phyloP scores from a whole-genome alignment of 92 coral and sea anemone genomes.

The Palythoa grandis region DNA sequence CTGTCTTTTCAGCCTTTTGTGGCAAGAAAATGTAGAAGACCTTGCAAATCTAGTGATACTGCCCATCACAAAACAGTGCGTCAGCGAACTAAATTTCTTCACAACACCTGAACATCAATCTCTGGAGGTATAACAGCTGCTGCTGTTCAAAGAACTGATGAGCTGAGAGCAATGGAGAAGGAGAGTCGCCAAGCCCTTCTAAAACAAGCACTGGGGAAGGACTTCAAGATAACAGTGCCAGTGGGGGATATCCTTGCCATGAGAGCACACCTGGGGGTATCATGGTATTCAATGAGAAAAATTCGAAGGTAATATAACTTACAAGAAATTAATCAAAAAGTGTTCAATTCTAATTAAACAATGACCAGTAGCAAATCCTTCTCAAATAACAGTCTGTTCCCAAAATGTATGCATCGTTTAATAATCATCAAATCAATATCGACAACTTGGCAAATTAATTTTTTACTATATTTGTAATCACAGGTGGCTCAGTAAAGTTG shows the following conservation, averaged over 20 bases:
- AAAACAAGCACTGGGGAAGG: conserved; percentile 51
- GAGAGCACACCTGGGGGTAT: conserved; percentile 31
- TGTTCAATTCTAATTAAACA: not conserved
- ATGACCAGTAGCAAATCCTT: not conserved
- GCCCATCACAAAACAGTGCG: conserved; percentile 13
- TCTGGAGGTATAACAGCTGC: conserved; percentile 38
- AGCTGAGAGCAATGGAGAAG: conserved; percentile 26
- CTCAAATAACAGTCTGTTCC: not conserved
- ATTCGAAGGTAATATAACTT: not conserved
- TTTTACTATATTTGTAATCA: not conserved
- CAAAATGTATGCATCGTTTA: not conserved
- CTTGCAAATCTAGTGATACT: conserved; percentile 32
- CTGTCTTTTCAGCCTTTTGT: conserved; percentile 31
- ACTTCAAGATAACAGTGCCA: conserved; percentile 46
- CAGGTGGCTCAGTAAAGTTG: not conserved
- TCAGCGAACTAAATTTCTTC: not conserved
- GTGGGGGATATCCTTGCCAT: conserved; percentile 37
- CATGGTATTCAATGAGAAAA: conserved; percentile 28
- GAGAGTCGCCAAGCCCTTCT: conserved; percentile 39
- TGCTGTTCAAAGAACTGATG: conserved; percentile 17
- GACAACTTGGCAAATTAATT: not conserved
- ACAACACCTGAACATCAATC: conserved; percentile 20
- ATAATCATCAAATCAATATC: not conserved
- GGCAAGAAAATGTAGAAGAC: conserved; percentile 8
- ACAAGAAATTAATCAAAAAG: not conserved